Evolutionary conservation across 2,888 invertebrate genomes (phyloP).

Genomic region (Crepidodera aurea): DNA sequence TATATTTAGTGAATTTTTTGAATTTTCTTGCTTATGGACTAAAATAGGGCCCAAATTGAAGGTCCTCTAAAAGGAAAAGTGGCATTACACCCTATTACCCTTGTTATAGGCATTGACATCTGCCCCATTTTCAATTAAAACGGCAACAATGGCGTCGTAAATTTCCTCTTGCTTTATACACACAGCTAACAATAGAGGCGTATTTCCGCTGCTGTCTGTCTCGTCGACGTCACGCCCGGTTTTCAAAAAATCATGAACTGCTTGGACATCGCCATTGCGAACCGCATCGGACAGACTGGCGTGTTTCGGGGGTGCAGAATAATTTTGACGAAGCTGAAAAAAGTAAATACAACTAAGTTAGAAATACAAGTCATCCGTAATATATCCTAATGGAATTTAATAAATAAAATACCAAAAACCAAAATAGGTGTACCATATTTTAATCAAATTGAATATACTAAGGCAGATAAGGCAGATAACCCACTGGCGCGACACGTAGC

Average conservation of each 20-base stretch:
- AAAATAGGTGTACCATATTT: too few relatives aligned
- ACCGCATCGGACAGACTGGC: constrained; percentile 57
- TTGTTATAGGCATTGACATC: constrained; percentile 48
- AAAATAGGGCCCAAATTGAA: too few relatives aligned
- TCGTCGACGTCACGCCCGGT: constrained; percentile 55
- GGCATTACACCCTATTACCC: constrained; percentile 33
- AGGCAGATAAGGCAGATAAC: too few relatives aligned
- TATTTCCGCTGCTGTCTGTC: constrained; percentile 56
- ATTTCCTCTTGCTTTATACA: constrained; percentile 49
- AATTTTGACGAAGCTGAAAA: neutral
- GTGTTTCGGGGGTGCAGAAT: neutral
- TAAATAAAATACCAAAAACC: too few relatives aligned
- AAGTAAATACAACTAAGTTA: too few relatives aligned
- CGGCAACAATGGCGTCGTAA: constrained; percentile 55
- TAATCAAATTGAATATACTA: too few relatives aligned
- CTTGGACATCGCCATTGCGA: constrained; percentile 54
- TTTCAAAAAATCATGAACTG: constrained; percentile 54
- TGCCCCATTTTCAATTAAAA: constrained; percentile 54
- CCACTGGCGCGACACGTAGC: too few relatives aligned
- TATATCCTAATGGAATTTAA: too few relatives aligned
- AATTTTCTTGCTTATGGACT: too few relatives aligned
- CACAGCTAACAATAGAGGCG: constrained; percentile 59
- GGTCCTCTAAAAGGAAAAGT: neutral
- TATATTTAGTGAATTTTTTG: too few relatives aligned
- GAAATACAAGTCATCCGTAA: too few relatives aligned